These are phyloP conservation scores for Tapera naevia DNA, from an alignment of 2,797 vertebrate species.

Conservation along the genomic window DNA sequence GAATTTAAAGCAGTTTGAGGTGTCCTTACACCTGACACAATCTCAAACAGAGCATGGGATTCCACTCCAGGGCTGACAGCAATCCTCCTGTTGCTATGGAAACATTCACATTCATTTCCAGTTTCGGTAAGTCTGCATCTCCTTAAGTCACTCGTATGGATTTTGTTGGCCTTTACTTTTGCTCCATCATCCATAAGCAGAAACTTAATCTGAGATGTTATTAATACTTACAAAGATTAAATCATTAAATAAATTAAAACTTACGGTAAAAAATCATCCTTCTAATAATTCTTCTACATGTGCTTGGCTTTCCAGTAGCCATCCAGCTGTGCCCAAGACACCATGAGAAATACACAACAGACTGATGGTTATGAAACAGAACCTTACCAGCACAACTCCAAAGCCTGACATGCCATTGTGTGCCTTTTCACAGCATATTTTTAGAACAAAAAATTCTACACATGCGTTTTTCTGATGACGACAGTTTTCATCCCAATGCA, in stretches of 20 bases:
- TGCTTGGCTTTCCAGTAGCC: background rate
- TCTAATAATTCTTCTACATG: background rate
- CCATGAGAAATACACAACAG: background rate
- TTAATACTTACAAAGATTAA: background rate
- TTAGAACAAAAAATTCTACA: background rate
- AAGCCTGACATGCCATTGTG: background rate
- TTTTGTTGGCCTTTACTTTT: slow-evolving; percentile 2
- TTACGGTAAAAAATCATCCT: background rate
- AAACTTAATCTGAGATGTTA: background rate
- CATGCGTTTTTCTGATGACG: background rate
- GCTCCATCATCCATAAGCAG: background rate
- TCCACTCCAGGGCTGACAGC: background rate
- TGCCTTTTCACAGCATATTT: background rate
- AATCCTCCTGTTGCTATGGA: slow-evolving; percentile 26
- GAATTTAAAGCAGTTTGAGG: background rate
- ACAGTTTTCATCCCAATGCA: background rate
- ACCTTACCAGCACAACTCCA: background rate
- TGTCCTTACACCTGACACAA: background rate
- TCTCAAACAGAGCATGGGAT: background rate
- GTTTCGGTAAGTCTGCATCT: background rate
- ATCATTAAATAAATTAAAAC: background rate
- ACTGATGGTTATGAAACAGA: background rate
- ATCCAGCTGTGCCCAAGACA: background rate
- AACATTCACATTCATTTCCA: background rate
- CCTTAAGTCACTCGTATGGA: background rate